phyloP scores from a whole-genome alignment of 2,797 vertebrate species.

The Ptychobarbus kaznakovi region DNA sequence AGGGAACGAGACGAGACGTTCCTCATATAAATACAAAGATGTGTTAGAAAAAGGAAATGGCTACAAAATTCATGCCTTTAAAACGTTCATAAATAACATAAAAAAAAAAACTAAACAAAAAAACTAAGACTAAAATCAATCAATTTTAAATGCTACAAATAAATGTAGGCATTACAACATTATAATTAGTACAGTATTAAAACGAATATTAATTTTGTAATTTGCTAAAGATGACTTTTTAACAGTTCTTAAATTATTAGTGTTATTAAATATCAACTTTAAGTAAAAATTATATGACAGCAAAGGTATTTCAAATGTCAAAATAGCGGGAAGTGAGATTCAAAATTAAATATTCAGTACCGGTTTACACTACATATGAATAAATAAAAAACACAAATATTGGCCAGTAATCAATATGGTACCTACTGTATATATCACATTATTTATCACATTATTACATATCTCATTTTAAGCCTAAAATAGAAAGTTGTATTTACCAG shows the following conservation, averaged over 20 bases:
- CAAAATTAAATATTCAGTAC: background rate
- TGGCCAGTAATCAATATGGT: background rate
- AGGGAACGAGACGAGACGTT: too few species aligned
- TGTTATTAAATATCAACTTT: background rate
- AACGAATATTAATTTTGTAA: background rate
- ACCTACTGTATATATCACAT: too few species aligned
- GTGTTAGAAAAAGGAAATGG: too few species aligned
- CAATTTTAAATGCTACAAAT: background rate
- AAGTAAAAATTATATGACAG: background rate
- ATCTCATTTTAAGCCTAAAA: background rate
- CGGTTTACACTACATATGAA: background rate
- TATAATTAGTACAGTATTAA: background rate
- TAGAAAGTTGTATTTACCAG: constrained; percentile 80
- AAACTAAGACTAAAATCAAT: background rate
- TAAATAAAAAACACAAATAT: background rate
- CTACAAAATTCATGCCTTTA: too few species aligned
- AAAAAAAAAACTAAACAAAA: too few species aligned
- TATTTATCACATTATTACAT: background rate
- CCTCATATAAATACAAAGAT: too few species aligned
- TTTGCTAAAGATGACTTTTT: background rate
- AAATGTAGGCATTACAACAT: background rate
- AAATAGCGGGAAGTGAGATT: background rate
- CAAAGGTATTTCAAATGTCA: background rate
- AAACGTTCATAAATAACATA: too few species aligned
- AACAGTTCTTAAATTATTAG: too few species aligned